Evolutionary conservation across 2,888 invertebrate species (phyloP).

Genomic region (Agrypnus murinus): DNA sequence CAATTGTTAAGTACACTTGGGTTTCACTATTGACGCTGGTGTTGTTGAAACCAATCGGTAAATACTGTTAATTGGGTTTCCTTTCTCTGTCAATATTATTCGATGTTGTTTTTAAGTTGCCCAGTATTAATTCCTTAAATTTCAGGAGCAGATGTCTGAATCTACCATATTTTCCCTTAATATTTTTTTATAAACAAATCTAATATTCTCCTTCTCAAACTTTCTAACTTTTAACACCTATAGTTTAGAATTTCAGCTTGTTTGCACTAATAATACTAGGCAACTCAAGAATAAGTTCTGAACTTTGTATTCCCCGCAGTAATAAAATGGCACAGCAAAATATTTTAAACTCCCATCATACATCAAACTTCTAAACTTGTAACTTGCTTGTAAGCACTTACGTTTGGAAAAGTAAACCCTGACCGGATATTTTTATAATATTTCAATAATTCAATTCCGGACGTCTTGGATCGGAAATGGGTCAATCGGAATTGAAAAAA

Average conservation of each 20-base stretch:
- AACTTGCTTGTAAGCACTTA: constrained; percentile 1
- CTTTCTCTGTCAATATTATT: too few relatives aligned
- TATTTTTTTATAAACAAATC: too few relatives aligned
- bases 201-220: too few relatives aligned
- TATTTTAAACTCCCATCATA: constrained; percentile 29
- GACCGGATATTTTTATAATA: neutral
- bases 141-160: too few relatives aligned
- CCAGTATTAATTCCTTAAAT: too few relatives aligned
- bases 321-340: constrained; percentile 36
- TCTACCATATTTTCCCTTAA: too few relatives aligned
- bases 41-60: too few relatives aligned
- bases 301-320: constrained; percentile 36
- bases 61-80: too few relatives aligned
- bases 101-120: too few relatives aligned
- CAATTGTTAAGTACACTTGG: too few relatives aligned
- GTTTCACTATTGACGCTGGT: too few relatives aligned
- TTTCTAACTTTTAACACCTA: neutral
- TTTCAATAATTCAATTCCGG: constrained; percentile 8
- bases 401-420: constrained; percentile 3
- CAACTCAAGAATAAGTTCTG: constrained; percentile 23
- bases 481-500: neutral
- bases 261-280: constrained; percentile 36
- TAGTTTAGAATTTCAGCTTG: constrained; percentile 34
- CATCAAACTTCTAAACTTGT: constrained; percentile 22
- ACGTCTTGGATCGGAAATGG: neutral